These are phyloP conservation scores for Odontocolon sp. DNA, from an alignment of 2,888 invertebrate species.

Conservation along the genomic window DNA sequence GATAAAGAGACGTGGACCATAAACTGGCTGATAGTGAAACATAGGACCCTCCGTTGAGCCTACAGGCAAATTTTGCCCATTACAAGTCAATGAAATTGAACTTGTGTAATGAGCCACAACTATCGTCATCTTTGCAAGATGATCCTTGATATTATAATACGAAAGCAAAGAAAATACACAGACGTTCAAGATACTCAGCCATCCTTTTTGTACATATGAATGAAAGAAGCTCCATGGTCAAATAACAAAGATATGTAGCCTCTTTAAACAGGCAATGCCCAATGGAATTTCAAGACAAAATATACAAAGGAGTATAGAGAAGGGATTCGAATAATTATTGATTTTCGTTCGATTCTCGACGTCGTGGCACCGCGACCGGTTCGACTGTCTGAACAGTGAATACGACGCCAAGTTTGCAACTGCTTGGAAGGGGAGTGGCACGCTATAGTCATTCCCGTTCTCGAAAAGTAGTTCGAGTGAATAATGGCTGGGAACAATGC, in stretches of 20 bases:
- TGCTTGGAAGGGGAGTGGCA: conserved; percentile 1
- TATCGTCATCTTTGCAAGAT: background rate
- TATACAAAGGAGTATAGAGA: background rate
- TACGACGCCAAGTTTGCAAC: conserved; percentile 36
- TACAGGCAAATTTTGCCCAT: too few species aligned
- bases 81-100: too few species aligned
- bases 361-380: background rate
- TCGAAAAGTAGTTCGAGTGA: conserved; percentile 72
- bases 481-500: conserved; percentile 72
- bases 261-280: background rate
- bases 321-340: conserved; percentile 46
- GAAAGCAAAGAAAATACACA: background rate
- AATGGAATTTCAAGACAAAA: background rate
- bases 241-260: background rate
- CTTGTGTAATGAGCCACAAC: too few species aligned
- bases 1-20: too few species aligned
- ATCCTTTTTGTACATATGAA: background rate
- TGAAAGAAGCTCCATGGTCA: background rate
- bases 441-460: conserved; percentile 48
- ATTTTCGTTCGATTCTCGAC: conserved; percentile 41
- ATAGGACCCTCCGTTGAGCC: too few species aligned
- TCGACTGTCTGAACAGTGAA: conserved; percentile 12
- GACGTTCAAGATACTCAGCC: background rate
- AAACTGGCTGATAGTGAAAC: too few species aligned
- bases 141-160: background rate